These are phyloP conservation scores for Nymphalis io DNA, from an alignment of 1,140 invertebrate genomes.

Conservation along the genomic window DNA sequence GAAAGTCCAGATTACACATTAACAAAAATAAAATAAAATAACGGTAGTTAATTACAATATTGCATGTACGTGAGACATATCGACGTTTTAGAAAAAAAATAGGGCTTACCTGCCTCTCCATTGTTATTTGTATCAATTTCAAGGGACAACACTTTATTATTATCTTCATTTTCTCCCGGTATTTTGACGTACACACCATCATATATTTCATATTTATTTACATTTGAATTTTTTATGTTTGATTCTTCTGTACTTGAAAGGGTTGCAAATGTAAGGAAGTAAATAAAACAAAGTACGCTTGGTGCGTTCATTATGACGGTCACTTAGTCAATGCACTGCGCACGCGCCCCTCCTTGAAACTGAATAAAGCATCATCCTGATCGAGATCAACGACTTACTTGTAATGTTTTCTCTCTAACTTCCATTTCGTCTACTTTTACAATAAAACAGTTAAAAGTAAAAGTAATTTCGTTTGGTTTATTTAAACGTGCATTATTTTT, in stretches of 20 bases:
- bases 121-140: constrained; percentile 51
- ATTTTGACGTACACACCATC: constrained; percentile 58
- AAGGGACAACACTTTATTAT: constrained; percentile 55
- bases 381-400: constrained; percentile 26
- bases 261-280: constrained; percentile 39
- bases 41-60: too few species aligned
- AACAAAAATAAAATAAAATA: too few species aligned
- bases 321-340: constrained; percentile 44
- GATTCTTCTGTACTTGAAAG: constrained; percentile 28
- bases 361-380: constrained; percentile 30
- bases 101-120: constrained; percentile 48
- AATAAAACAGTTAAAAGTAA: background rate
- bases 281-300: constrained; percentile 35
- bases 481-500: background rate
- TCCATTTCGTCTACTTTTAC: constrained; percentile 7
- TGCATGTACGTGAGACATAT: too few species aligned
- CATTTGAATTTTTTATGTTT: constrained; percentile 16
- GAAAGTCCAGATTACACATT: too few species aligned
- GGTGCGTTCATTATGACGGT: constrained; percentile 60
- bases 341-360: constrained; percentile 45
- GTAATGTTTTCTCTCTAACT: constrained; percentile 11
- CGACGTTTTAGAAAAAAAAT: too few species aligned
- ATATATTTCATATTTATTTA: constrained; percentile 47
- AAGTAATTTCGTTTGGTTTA: background rate
- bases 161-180: constrained; percentile 44